A percentile compares a stretch with the other conserved stretches of the same genome.
Conservation (phyloP, 2,113 vertebrate genomes). For the Corythaeola cristata region DNA sequence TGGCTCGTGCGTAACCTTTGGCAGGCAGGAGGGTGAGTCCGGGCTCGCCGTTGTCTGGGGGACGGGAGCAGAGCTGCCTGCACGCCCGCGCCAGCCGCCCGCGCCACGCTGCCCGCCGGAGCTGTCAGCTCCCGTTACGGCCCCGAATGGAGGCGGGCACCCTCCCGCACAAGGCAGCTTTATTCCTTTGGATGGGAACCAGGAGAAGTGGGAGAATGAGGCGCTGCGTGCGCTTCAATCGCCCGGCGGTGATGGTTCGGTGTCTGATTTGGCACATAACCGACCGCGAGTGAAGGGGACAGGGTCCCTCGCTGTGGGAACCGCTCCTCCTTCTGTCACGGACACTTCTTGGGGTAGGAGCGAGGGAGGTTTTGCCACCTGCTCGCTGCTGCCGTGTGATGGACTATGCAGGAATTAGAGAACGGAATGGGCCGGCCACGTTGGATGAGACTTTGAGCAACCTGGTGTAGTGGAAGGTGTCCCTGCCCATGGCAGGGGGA, state of each 20-base stretch:
- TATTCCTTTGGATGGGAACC: constrained; percentile 25
- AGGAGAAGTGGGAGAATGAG: background rate
- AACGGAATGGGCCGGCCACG: background rate
- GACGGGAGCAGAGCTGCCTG: background rate
- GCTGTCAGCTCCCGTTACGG: constrained; percentile 24
- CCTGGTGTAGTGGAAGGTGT: too few species aligned
- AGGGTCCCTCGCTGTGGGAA: background rate
- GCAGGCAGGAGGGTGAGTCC: background rate
- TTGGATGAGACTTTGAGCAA: too few species aligned
- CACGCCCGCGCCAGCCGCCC: background rate
- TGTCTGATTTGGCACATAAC: background rate
- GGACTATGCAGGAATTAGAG: background rate
- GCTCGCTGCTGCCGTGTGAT: background rate
- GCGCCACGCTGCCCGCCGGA: background rate
- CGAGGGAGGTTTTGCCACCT: background rate
- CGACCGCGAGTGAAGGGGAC: background rate
- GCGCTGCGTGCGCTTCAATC: background rate
- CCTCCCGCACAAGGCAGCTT: background rate
- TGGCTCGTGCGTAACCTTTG: background rate
- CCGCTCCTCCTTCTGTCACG: background rate
- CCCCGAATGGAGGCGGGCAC: background rate
- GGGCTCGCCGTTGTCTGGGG: background rate
- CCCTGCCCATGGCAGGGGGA: too few species aligned
- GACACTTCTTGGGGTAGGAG: background rate
- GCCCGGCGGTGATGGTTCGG: background rate